Base-by-base conservation (phyloP, 2,113 vertebrate genomes). In the Siniperca chuatsi region DNA sequence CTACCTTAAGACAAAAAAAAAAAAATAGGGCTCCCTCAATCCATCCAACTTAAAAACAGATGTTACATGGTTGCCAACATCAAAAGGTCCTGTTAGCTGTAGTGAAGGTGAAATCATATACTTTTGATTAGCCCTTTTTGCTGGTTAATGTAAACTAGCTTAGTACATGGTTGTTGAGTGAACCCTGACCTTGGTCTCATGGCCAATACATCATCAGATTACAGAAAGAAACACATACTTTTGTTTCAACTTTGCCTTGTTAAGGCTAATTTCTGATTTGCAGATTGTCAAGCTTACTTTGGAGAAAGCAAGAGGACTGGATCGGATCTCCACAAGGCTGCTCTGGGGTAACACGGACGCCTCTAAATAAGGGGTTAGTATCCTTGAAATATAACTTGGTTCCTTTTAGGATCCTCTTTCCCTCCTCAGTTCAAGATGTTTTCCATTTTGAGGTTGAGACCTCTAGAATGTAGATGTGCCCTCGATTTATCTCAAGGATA, bases 191-290 rank as follows among this genome's bases (percentile, higher is more conserved):
- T 90, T 82, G 82, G 83, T 80, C 90, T 87, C 79, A 73, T 75
- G 58, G 82, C 78, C 77, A 85, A 85, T 90, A 83, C 84, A 81
- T 94, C 92, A 94, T 94, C 89, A 86, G 78, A 94, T 95, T 95
- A 92, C 90, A 87, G 57, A 75, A 57, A 83, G 67, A 69, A 40
- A 75, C 48, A 72, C 71, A 80, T 50, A 79, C 74, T 83, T 64
- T 61, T 76, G 81, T 90, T 94, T 90, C 82, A 90, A 86, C 85
- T 91, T 90, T 76, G 78, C 65, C 84, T 92, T 94, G 88, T 94
- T 94, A 82, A 55, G 84, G 83, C 93, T 95, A 95, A 96, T 95
- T 95, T 93, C 84, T 94, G 93, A 95, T 94, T 95, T 95, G 93
- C 89, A 92, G 92, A 94, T 94, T 94, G 92, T 94, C 93, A 93